A percentile compares a stretch with the other conserved stretches of the same genome.
phyloP scores from a whole-genome alignment of 1,140 invertebrate species.

The Tribolium madens region DNA sequence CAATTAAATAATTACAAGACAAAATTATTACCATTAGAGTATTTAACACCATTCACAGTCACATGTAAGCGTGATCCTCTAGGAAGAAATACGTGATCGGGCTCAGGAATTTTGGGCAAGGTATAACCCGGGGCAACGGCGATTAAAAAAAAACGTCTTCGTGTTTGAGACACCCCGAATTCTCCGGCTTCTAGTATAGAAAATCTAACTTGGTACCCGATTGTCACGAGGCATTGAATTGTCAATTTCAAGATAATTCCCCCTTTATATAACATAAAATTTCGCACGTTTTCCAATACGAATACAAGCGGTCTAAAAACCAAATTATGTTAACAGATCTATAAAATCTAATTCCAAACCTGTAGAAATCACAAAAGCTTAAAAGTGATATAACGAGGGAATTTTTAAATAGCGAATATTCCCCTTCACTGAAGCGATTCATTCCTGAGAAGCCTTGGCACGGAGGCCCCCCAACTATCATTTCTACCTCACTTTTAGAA shows the following conservation, averaged over 20 bases:
- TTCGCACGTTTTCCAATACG: slow-evolving; percentile 88
- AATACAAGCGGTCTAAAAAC: slow-evolving; percentile 71
- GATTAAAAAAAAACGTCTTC: slow-evolving; percentile 83
- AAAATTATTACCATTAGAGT: slow-evolving; percentile 57
- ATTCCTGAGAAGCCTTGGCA: slow-evolving; percentile 93
- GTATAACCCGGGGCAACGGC: slow-evolving; percentile 85
- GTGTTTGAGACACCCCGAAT: slow-evolving; percentile 88
- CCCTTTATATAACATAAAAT: slow-evolving; percentile 85
- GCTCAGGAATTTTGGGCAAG: slow-evolving; percentile 86
- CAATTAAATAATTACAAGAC: too few species aligned
- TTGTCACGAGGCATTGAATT: slow-evolving; percentile 79
- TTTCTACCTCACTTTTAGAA: slow-evolving; percentile 83
- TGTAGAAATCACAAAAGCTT: slow-evolving; percentile 89
- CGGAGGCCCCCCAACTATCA: slow-evolving; percentile 90
- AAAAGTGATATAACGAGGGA: slow-evolving; percentile 87
- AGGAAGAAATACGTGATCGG: slow-evolving; percentile 82
- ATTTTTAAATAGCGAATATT: slow-evolving; percentile 91
- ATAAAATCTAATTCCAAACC: too few species aligned
- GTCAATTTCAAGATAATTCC: slow-evolving; percentile 87
- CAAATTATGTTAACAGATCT: too few species aligned
- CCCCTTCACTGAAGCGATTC: slow-evolving; percentile 89
- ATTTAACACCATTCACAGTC: slow-evolving; percentile 74
- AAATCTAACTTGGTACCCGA: slow-evolving; percentile 92
- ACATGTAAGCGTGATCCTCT: slow-evolving; percentile 79
- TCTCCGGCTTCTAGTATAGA: slow-evolving; percentile 88